Base-by-base conservation (phyloP, 1,140 invertebrate species). In the Orius insidiosus region DNA sequence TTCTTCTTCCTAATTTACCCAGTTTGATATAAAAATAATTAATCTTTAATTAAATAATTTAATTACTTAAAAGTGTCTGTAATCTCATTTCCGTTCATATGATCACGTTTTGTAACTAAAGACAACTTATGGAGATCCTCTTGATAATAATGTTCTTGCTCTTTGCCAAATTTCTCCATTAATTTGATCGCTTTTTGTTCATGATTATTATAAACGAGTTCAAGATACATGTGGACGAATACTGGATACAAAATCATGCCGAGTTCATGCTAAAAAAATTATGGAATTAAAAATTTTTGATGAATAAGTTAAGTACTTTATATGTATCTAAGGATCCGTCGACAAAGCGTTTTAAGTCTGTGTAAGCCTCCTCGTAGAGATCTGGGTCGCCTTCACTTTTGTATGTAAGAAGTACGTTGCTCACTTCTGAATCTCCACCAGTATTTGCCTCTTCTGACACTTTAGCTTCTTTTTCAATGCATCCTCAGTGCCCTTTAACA, bases 161-260 rank as follows among this genome's bases (percentile, higher is more conserved):
- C 80, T 4, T 63, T 62, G 24, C 78, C 76, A 70, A 85, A 92
- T 57, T 79, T 85, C 47, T 83, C 72, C 58, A 87, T 72, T 47
- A 94, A 79, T 43, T 70, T 66, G 35, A 72, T 70, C 11, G 87
- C 88, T 68, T 88, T 76, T 13, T 73, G 68, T 53, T 80, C 78
- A 62, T 94, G 86, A 30, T 80, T 78, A 69, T 94, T 94, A 52
- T 90, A 81, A 14, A 97, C 80, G 8, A 97, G 66, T 60, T 93
- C 85, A 46, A 97, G 66, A 59, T 95, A 96, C 83, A 96, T 95
- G 56, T 96, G 90, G 7, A 95, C 85, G 65, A 95, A 80, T 15
- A 95, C 85, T 48, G 92, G 92, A 65, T 94, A 97, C 19, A 95
- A 63, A 38, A 95, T 78, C 59, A 83, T 82, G 1, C 85, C 81